Evolutionary conservation across 2,113 vertebrate genomes (phyloP), one percentile per base, ranked within the genome.

Genomic region (Butastur rufipennis): DNA sequence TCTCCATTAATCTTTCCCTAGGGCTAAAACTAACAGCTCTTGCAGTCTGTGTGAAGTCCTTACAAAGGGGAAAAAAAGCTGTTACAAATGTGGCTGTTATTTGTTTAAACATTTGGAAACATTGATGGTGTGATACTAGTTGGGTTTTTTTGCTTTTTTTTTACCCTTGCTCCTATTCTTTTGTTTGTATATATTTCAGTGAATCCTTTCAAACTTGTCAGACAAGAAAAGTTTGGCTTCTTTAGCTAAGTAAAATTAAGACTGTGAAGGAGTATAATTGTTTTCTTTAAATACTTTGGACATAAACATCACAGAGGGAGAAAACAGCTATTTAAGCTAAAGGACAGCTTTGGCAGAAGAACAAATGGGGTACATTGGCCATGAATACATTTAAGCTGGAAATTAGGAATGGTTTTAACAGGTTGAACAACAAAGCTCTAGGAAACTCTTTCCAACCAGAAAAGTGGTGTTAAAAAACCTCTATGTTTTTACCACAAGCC

Each of bases 101-200:
- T 95, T 88, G 71, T 94, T 96, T 91, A 93, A 96, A 88, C 43
- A 73, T 96, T 89, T 88, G 67, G 74, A 93, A 75, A 45, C 66
- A 59, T 80, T 88, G 85, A 7, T 19, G 55, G 32, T 47, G 62
- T 80, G 74, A 72, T 79, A 34, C 13, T 78, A 68, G 18, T 36
- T 36, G 36, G 50, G 16, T 15, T 42, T 42, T 20, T 45, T 19
- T 42, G 40, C 12, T 10, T 48, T 48, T 47, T 52, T 61, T 47
- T 48, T 20, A 36, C 36, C n/a, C 36, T 58, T 80, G 7, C 45
- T 86, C 42, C 45, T 72, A 4, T 13, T 47, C 29, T 92, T 85
- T 47, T 63, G 32, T 87, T 84, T 85, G 62, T 65, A 21, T 73
- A 38, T 63, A 71, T 93, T 82, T 82, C 62, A 66, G 32, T 45